phyloP scores from a whole-genome alignment of 2,113 vertebrate species.

The Nothocercus nigrocapillus region DNA sequence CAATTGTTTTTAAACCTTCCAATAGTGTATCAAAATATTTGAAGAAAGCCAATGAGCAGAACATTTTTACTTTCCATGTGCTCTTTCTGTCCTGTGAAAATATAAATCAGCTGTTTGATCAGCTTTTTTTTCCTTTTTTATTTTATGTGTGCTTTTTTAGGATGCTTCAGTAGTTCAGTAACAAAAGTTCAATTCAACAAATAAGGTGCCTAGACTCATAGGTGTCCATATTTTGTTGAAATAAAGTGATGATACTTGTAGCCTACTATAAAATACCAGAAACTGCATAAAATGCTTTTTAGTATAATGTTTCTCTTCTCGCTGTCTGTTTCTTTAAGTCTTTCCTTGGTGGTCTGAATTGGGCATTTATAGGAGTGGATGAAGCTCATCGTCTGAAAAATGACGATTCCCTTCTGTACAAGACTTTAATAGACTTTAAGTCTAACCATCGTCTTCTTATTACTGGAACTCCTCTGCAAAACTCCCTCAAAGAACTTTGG shows the following conservation, averaged over 20 bases:
- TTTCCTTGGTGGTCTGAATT: constrained; percentile 93
- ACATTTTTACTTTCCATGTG: not conserved
- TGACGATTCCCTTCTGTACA: constrained; percentile 97
- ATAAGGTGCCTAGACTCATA: not conserved
- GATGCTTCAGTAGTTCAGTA: too few relatives aligned
- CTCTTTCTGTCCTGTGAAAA: not conserved
- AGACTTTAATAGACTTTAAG: constrained; percentile 98
- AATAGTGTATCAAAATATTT: not conserved
- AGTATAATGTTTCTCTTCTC: not conserved
- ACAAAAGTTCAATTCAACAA: not conserved
- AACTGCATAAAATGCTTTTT: not conserved
- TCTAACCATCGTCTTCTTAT: constrained; percentile 97
- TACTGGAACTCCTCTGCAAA: constrained; percentile 97
- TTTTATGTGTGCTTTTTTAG: not conserved
- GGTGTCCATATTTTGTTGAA: not conserved
- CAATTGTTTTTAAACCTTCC: not conserved
- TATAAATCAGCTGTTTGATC: not conserved
- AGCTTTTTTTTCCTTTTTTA: not conserved
- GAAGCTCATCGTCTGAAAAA: constrained; percentile 98
- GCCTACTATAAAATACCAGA: not conserved
- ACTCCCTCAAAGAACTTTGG: constrained; percentile 98
- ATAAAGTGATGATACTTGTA: not conserved
- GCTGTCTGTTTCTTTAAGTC: constrained; percentile 78
- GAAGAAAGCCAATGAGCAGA: not conserved
- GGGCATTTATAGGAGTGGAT: constrained; percentile 97